Evolutionary conservation across 2,797 vertebrate genomes (phyloP).

Genomic region (Eidolon dupreanum): DNA sequence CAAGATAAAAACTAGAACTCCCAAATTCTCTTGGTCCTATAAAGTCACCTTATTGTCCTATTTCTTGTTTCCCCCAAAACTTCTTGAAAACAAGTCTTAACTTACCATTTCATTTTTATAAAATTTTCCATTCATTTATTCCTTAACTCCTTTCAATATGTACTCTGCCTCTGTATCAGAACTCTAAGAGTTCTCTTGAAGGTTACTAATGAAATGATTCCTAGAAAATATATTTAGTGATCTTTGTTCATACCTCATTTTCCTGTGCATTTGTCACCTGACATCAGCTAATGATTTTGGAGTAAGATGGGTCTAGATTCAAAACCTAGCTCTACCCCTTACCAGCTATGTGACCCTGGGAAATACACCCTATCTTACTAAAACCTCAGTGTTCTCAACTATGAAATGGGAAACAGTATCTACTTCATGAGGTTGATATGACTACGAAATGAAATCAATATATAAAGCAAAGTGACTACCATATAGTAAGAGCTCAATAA

Average conservation of each 20-base stretch:
- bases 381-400: constrained; percentile 39
- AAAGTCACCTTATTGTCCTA: not conserved
- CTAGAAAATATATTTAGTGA: not conserved
- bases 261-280: not conserved
- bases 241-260: not conserved
- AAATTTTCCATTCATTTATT: not conserved
- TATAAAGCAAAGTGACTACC: not conserved
- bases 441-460: not conserved
- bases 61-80: not conserved
- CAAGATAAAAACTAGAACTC: not conserved
- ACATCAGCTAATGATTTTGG: not conserved
- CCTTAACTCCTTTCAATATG: not conserved
- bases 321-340: not conserved
- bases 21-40: not conserved
- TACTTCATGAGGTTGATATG: not conserved
- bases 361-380: not conserved
- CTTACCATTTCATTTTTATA: not conserved
- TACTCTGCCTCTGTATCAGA: not conserved
- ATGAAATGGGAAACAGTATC: not conserved
- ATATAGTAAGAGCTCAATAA: not conserved
- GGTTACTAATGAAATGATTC: not conserved
- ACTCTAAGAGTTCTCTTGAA: not conserved
- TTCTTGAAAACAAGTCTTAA: not conserved
- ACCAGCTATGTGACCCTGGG: not conserved
- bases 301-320: not conserved